Evolutionary conservation across 2,888 invertebrate genomes (phyloP).

Genomic region (Trileptium ribeirensis): DNA sequence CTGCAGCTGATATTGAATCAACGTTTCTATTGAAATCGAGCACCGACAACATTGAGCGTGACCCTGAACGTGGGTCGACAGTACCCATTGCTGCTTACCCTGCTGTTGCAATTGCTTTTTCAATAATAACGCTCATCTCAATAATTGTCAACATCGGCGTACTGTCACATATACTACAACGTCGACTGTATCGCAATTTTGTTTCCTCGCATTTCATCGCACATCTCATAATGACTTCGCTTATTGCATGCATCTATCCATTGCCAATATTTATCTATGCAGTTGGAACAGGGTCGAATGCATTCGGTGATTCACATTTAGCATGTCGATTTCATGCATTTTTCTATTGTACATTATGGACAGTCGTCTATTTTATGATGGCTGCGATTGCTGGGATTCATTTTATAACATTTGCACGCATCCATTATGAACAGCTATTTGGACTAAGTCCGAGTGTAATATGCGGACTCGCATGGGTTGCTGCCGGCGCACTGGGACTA

Average conservation of each 20-base stretch:
- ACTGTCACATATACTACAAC: constrained; percentile 43
- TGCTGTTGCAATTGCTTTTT: background rate
- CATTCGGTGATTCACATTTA: background rate
- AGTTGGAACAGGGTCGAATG: constrained; percentile 25
- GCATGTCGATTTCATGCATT: constrained; percentile 42
- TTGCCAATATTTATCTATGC: constrained; percentile 44
- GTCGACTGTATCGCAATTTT: constrained; percentile 47
- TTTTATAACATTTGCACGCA: constrained; percentile 48
- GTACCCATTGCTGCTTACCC: background rate
- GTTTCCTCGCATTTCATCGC: constrained; percentile 49
- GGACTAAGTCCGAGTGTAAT: constrained; percentile 43
- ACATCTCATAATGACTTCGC: constrained; percentile 47
- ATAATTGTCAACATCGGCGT: constrained; percentile 37
- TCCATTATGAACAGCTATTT: constrained; percentile 50
- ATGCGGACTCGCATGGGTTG: constrained; percentile 46
- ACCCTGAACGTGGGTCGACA: too few relatives aligned
- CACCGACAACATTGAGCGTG: too few relatives aligned
- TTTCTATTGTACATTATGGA: constrained; percentile 46
- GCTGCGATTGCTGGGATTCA: constrained; percentile 50
- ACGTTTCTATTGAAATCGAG: too few relatives aligned
- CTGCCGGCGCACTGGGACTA: constrained; percentile 44
- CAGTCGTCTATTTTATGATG: constrained; percentile 47
- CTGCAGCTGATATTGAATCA: too few relatives aligned
- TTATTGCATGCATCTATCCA: constrained; percentile 40
- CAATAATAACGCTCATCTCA: background rate